phyloP scores from a whole-genome alignment of 2,113 vertebrate genomes.

The Triplophysa tibetana region DNA sequence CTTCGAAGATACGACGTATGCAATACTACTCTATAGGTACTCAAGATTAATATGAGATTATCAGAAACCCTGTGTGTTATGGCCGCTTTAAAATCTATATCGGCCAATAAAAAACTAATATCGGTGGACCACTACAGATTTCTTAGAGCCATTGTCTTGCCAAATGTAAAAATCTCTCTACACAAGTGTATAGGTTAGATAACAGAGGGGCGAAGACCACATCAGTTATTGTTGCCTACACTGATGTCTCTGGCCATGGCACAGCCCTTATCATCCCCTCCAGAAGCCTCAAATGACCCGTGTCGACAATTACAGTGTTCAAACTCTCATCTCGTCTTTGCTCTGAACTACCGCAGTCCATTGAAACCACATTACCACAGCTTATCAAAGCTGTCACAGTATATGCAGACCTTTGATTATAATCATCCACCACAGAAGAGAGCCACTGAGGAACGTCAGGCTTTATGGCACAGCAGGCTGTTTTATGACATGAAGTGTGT shows the following conservation, averaged over 20 bases:
- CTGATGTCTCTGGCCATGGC: neutral
- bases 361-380: constrained; percentile 23
- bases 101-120: too few relatives aligned
- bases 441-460: neutral
- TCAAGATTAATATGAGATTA: too few relatives aligned
- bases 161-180: neutral
- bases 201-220: neutral
- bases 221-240: neutral
- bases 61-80: too few relatives aligned
- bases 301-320: neutral
- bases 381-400: constrained; percentile 13
- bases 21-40: too few relatives aligned
- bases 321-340: neutral
- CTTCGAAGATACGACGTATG: too few relatives aligned
- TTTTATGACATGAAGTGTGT: neutral
- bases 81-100: too few relatives aligned
- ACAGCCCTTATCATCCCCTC: neutral
- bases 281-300: neutral
- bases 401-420: constrained; percentile 6
- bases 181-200: constrained; percentile 7
- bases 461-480: neutral
- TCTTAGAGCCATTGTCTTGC: neutral
- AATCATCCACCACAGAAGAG: neutral
- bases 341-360: neutral
- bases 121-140: too few relatives aligned